A percentile compares a stretch with the other conserved stretches of the same genome.
These are phyloP conservation scores for Botrylloides violaceus DNA, from an alignment of 23 tunicate species.

Conservation along the genomic window DNA sequence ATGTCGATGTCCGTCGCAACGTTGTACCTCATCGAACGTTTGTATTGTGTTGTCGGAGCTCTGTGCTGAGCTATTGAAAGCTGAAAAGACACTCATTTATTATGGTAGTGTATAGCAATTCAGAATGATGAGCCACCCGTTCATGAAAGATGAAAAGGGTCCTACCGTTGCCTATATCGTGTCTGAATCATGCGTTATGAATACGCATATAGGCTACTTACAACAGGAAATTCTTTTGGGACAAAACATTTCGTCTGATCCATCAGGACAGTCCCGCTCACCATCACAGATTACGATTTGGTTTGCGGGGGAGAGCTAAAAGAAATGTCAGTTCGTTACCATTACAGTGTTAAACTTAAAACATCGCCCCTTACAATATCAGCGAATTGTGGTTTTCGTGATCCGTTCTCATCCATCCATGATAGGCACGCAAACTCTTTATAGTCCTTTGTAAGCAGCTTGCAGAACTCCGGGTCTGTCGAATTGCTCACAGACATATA, in stretches of 20 bases:
- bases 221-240: constrained; percentile 5
- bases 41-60: not conserved
- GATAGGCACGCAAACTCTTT: constrained; percentile 6
- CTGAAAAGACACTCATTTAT: too few relatives aligned
- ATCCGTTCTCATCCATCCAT: not conserved
- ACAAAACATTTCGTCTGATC: constrained; percentile 24
- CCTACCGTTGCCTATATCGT: not conserved
- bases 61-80: too few relatives aligned
- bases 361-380: not conserved
- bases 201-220: not conserved
- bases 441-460: not conserved
- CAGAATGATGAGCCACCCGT: too few relatives aligned
- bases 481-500: not conserved
- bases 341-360: too few relatives aligned
- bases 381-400: not conserved
- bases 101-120: too few relatives aligned
- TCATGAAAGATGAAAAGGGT: too few relatives aligned
- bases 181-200: too few relatives aligned
- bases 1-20: constrained; percentile 36
- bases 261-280: constrained; percentile 12
- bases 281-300: constrained; percentile 15
- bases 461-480: constrained; percentile 14
- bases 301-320: not conserved
- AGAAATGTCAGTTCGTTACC: too few relatives aligned
- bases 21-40: constrained; percentile 28